phyloP scores from a whole-genome alignment of 2,888 invertebrate species.

The Epirrhoe alternata region DNA sequence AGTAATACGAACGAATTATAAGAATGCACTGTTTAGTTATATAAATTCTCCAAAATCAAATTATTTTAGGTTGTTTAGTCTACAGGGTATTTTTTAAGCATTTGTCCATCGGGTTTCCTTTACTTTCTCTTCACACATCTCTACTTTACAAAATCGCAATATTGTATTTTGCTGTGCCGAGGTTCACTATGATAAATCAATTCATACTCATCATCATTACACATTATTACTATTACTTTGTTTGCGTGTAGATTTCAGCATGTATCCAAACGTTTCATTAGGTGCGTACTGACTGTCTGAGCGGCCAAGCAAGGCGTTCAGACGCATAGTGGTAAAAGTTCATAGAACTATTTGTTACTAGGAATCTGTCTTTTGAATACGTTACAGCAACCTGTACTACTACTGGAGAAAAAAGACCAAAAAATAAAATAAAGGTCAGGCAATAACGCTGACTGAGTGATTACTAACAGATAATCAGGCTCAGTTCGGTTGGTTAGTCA shows the following conservation, averaged over 20 bases:
- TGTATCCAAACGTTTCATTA: constrained; percentile 60
- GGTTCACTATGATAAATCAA: constrained; percentile 30
- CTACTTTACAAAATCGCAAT: constrained; percentile 35
- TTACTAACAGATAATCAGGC: neutral
- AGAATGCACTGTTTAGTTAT: constrained; percentile 36
- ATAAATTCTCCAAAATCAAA: constrained; percentile 32
- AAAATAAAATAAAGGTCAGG: neutral
- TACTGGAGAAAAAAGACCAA: neutral
- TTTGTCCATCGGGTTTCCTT: constrained; percentile 48
- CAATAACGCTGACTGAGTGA: neutral
- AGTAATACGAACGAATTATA: constrained; percentile 30
- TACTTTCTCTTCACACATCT: constrained; percentile 41
- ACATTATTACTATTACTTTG: constrained; percentile 34
- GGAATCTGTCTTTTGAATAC: neutral
- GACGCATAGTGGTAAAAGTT: neutral
- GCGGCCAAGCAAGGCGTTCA: neutral
- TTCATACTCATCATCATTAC: constrained; percentile 24
- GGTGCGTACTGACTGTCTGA: constrained; percentile 1
- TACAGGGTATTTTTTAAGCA: constrained; percentile 68
- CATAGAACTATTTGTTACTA: no score
- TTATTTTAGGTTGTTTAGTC: constrained; percentile 55
- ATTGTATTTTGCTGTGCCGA: constrained; percentile 48
- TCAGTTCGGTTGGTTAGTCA: constrained; percentile 2
- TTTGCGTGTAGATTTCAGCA: constrained; percentile 49
- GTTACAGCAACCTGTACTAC: neutral